These are phyloP conservation scores for Plagodis dolabraria DNA, from an alignment of 2,888 invertebrate species.

Conservation along the genomic window DNA sequence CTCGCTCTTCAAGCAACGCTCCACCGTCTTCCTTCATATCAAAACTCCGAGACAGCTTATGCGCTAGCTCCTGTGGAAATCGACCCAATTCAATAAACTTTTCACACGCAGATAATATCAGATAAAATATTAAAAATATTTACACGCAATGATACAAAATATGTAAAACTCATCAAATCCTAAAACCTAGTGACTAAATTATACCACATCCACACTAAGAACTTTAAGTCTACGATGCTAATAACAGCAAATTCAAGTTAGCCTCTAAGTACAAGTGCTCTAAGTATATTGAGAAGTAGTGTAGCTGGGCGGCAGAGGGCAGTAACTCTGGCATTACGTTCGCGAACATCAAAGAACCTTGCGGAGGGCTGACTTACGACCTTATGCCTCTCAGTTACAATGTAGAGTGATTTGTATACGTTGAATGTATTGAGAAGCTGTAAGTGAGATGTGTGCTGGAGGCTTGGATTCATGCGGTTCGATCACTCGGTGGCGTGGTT, in stretches of 20 bases:
- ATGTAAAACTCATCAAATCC: conserved; percentile 36
- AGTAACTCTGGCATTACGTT: conserved; percentile 58
- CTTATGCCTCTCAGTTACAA: conserved; percentile 82
- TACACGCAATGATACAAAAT: conserved; percentile 40
- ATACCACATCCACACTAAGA: conserved; percentile 78
- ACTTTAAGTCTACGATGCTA: conserved; percentile 74
- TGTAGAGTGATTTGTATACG: conserved; percentile 73
- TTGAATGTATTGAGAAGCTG: conserved; percentile 82
- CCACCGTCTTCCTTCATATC: conserved; percentile 95
- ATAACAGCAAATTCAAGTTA: conserved; percentile 75
- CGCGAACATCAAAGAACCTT: conserved; percentile 39
- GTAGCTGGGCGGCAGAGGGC: conserved; percentile 81
- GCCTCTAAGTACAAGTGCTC: conserved; percentile 81
- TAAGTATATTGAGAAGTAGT: conserved; percentile 69
- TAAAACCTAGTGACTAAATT: conserved; percentile 63
- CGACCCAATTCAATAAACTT: background rate
- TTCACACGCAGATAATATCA: background rate
- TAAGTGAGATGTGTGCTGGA: conserved; percentile 83
- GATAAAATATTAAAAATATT: conserved; percentile 30
- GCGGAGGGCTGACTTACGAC: conserved; percentile 51
- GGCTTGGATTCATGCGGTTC: conserved; percentile 83
- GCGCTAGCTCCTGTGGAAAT: conserved; percentile 90
- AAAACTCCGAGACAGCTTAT: conserved; percentile 94
- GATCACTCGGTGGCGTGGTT: conserved; percentile 85
- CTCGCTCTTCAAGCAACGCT: conserved; percentile 87